These are phyloP conservation scores for Cherax quadricarinatus DNA, from an alignment of 1,140 invertebrate species.

Conservation along the genomic window DNA sequence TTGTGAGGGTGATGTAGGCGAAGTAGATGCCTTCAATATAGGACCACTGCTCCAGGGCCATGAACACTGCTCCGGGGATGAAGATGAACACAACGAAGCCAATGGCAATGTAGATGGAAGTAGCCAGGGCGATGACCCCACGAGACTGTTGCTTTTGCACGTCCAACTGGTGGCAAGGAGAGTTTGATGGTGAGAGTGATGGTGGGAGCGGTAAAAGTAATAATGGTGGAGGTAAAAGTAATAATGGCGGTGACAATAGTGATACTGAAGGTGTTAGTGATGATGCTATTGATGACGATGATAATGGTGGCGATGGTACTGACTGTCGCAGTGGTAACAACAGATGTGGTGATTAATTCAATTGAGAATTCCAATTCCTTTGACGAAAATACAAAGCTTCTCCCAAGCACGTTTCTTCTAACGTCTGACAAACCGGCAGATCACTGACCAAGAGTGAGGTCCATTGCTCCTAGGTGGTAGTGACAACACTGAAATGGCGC, in stretches of 20 bases:
- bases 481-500: no score
- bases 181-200: neutral
- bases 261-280: neutral
- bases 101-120: slow-evolving; percentile 87
- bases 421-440: no score
- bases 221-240: neutral
- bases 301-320: neutral
- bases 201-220: neutral
- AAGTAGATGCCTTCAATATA: slow-evolving; percentile 95
- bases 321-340: no score
- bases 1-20: slow-evolving; percentile 93
- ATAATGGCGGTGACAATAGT: neutral
- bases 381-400: no score
- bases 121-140: slow-evolving; percentile 85
- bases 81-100: slow-evolving; percentile 94
- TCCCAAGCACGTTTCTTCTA: no score
- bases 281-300: neutral
- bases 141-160: slow-evolving; percentile 63
- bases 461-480: no score
- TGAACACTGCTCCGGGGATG: slow-evolving; percentile 92
- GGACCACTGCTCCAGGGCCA: slow-evolving; percentile 90
- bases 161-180: slow-evolving; percentile 83
- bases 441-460: no score
- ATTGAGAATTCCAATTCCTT: no score
- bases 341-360: no score